These are phyloP conservation scores for Priocnemis perturbator DNA, from an alignment of 2,888 invertebrate genomes.

Conservation along the genomic window DNA sequence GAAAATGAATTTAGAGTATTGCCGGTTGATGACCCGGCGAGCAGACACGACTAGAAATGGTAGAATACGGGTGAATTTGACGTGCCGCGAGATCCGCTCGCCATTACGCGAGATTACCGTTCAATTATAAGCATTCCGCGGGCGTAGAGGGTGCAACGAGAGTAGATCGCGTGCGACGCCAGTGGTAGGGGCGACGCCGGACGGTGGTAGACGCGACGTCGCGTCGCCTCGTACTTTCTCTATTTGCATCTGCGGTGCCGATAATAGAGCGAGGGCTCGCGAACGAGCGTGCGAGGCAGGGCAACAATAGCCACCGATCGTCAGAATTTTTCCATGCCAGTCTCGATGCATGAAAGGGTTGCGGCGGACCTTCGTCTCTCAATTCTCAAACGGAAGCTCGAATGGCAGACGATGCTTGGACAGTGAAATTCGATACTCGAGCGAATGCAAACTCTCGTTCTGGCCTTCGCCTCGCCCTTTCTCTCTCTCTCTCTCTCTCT, in stretches of 20 bases:
- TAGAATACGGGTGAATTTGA: too few relatives aligned
- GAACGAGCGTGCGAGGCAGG: not conserved
- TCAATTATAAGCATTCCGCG: too few relatives aligned
- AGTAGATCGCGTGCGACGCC: too few relatives aligned
- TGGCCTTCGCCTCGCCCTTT: slow-evolving; percentile 31
- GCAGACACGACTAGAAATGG: too few relatives aligned
- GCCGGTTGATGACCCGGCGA: too few relatives aligned
- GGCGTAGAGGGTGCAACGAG: too few relatives aligned
- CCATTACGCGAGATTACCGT: too few relatives aligned
- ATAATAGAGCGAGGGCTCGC: slow-evolving; percentile 27
- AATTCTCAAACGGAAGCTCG: slow-evolving; percentile 1
- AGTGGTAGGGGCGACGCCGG: not conserved
- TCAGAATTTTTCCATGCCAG: not conserved
- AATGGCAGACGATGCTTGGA: slow-evolving; percentile 36
- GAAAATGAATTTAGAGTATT: too few relatives aligned
- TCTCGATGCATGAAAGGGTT: not conserved
- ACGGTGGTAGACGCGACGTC: slow-evolving; percentile 51
- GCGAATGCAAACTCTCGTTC: slow-evolving; percentile 17
- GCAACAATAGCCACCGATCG: not conserved
- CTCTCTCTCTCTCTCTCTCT: slow-evolving; percentile 12
- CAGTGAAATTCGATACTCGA: slow-evolving; percentile 68
- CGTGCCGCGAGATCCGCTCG: too few relatives aligned
- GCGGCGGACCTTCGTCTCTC: too few relatives aligned
- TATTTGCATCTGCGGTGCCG: slow-evolving; percentile 52
- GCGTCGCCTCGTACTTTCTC: slow-evolving; percentile 55